A percentile compares a stretch with the other conserved stretches of the same genome.
Evolutionary conservation across 2,797 vertebrate genomes (phyloP).

Genomic region (Hippopotamyrus pictus): DNA sequence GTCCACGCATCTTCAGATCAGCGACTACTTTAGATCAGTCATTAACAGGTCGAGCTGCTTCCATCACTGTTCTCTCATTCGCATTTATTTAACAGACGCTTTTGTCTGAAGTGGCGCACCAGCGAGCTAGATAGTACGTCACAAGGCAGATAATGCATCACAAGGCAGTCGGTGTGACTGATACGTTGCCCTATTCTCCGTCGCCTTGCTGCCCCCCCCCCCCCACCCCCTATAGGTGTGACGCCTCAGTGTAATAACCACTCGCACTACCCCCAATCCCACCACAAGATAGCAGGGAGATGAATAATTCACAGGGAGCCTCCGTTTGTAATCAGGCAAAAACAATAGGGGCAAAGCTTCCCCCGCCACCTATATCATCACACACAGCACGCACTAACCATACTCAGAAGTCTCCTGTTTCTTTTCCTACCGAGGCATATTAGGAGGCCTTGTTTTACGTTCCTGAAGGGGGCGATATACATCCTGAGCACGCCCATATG

Average conservation of each 20-base stretch:
- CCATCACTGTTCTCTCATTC: background rate
- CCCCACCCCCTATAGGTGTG: background rate
- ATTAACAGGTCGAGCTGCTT: background rate
- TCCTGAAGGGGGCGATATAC: background rate
- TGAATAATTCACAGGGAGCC: background rate
- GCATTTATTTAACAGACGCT: background rate
- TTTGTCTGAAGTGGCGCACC: background rate
- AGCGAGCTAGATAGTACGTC: background rate
- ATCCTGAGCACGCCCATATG: background rate
- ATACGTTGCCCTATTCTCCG: background rate
- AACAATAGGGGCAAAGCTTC: background rate
- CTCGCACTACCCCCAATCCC: background rate
- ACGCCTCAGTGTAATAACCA: background rate
- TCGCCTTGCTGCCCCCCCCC: background rate
- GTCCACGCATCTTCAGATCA: slow-evolving; percentile 32
- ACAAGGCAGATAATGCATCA: background rate
- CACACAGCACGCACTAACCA: background rate
- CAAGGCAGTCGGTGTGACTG: background rate
- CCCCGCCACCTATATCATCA: background rate
- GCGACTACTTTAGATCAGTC: slow-evolving; percentile 8
- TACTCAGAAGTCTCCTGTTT: background rate
- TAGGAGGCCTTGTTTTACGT: background rate
- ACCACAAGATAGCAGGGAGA: background rate
- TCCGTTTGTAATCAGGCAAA: background rate
- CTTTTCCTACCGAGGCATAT: background rate